Evolutionary conservation across 37 sponge, comb jelly and placozoan species (phyloP).

Genomic region (Beroe forskalii): DNA sequence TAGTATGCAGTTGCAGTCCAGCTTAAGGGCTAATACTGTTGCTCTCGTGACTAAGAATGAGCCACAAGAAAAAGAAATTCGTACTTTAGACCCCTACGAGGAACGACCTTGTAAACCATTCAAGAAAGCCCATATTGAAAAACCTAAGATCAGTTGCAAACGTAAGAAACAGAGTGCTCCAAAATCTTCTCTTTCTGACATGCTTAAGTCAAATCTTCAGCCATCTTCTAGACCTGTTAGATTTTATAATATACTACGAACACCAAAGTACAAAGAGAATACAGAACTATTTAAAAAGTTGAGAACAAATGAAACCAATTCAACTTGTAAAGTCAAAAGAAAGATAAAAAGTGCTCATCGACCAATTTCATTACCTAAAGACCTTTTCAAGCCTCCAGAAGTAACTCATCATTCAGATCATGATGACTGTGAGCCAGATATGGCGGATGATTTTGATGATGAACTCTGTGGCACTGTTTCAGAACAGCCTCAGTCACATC

Average conservation of each 20-base stretch:
- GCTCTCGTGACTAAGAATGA: background rate
- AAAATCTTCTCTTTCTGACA: background rate
- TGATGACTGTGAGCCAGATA: conserved; percentile 7
- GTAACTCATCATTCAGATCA: background rate
- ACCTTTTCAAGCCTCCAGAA: background rate
- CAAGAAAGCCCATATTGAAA: conserved; percentile 5
- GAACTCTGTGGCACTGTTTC: background rate
- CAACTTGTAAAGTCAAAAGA: background rate
- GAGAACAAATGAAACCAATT: background rate
- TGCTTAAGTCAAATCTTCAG: background rate
- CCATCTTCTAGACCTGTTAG: too few relatives aligned
- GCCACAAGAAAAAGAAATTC: background rate
- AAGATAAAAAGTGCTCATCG: background rate
- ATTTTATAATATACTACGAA: conserved; percentile 11
- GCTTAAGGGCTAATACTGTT: background rate
- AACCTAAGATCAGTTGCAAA: background rate
- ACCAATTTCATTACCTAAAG: background rate
- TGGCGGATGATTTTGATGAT: background rate
- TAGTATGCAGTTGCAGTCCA: background rate
- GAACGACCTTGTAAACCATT: conserved; percentile 36
- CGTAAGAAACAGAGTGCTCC: background rate
- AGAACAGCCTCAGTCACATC: background rate
- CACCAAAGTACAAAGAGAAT: background rate
- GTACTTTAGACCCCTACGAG: background rate
- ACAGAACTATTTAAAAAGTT: conserved; percentile 30